A percentile compares a stretch with the other conserved stretches of the same genome.
Evolutionary conservation across 2,888 invertebrate species (phyloP).

Genomic region (Blera fallax): DNA sequence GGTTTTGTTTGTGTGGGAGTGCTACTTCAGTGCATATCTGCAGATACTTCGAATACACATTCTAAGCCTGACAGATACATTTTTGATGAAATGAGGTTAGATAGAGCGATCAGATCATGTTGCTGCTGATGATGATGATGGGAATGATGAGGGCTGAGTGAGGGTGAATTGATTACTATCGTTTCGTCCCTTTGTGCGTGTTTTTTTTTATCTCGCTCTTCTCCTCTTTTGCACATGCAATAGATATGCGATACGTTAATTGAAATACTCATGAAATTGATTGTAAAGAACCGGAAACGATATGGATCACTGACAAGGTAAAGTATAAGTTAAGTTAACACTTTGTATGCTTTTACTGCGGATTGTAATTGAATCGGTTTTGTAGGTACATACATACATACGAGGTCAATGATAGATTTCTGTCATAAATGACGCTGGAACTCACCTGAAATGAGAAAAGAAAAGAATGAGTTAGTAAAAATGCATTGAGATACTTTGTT

Average conservation of each 20-base stretch:
- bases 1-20: slow-evolving; percentile 3
- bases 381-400: not conserved
- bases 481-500: not conserved
- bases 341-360: not conserved
- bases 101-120: slow-evolving; percentile 34
- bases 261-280: slow-evolving; percentile 7
- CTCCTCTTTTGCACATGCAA: slow-evolving; percentile 1
- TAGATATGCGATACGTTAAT: slow-evolving; percentile 30
- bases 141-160: slow-evolving; percentile 15
- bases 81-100: slow-evolving; percentile 54
- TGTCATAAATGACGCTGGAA: not conserved
- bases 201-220: not conserved
- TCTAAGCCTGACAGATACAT: slow-evolving; percentile 46
- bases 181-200: slow-evolving; percentile 41
- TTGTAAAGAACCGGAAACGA: slow-evolving; percentile 50
- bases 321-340: slow-evolving; percentile 40
- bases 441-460: slow-evolving; percentile 58
- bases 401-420: not conserved
- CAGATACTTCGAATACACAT: slow-evolving; percentile 19
- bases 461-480: not conserved
- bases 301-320: slow-evolving; percentile 56
- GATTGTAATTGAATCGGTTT: not conserved
- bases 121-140: slow-evolving; percentile 21
- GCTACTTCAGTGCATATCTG: not conserved
- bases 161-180: slow-evolving; percentile 43